These are phyloP conservation scores for Montipora efflorescens DNA, from an alignment of 64 coral and sea anemone species.

Conservation along the genomic window DNA sequence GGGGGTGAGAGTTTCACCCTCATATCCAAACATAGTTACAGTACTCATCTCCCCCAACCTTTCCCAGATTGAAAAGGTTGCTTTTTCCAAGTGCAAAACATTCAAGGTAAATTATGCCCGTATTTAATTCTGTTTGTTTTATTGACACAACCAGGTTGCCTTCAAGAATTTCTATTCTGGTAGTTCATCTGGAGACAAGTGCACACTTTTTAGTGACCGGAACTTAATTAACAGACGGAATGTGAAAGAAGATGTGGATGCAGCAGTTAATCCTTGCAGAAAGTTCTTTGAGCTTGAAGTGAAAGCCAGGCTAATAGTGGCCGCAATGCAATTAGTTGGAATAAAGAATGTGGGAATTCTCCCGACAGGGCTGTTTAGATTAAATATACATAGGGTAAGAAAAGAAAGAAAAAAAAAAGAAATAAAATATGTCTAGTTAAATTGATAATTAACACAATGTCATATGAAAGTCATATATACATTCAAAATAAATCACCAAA, in stretches of 20 bases:
- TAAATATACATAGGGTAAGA: too few relatives aligned
- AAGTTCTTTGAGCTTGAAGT: constrained; percentile 54
- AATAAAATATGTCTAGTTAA: too few relatives aligned
- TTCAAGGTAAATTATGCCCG: too few relatives aligned
- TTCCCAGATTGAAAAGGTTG: too few relatives aligned
- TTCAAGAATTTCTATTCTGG: not conserved
- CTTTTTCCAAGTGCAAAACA: too few relatives aligned
- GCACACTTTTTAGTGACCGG: constrained; percentile 46
- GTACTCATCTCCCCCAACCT: too few relatives aligned
- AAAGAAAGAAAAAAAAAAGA: too few relatives aligned
- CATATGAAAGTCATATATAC: too few relatives aligned
- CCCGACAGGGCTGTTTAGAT: too few relatives aligned
- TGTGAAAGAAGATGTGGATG: constrained; percentile 50
- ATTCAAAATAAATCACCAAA: not conserved
- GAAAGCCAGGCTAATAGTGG: constrained; percentile 51
- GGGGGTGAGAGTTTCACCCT: too few relatives aligned
- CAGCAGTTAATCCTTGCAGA: constrained; percentile 42
- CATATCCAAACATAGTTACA: too few relatives aligned
- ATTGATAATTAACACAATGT: too few relatives aligned
- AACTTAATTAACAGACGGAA: constrained; percentile 77
- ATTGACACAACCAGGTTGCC: not conserved
- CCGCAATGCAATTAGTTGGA: constrained; percentile 46
- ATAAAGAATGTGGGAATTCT: not conserved
- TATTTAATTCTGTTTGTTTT: not conserved
- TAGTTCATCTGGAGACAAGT: not conserved